Base-by-base conservation (phyloP, 1,140 invertebrate genomes). In the Drosophila guanche region DNA sequence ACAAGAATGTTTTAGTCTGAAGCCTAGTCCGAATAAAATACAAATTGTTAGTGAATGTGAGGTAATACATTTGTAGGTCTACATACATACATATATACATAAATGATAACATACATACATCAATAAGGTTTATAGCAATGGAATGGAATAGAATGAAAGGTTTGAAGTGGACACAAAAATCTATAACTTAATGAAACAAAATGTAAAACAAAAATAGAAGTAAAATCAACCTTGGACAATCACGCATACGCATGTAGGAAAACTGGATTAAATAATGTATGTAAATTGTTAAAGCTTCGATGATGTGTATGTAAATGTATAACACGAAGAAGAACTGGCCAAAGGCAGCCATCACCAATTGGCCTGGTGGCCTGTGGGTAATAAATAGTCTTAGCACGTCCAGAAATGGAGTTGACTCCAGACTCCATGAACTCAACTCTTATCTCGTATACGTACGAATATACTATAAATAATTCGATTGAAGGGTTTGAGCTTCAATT, bases 161-260 rank as follows among this genome's bases (percentile, higher is more conserved):
- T 48, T 33, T 37, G 55, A 59, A 61, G 51, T 56, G 56, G 61
- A 50, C 45, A 54, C 16, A 14, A 33, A 45, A 55, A 53, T 33
- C 57, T 54, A 53, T 62, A 67, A 59, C 12, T n/a, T 16, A 59
- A 71, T 51, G 20, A 47, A 52, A 66, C 53, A 40, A 54, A 52
- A 37, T 37, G 3, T 37, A 53, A 70, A 73, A 57, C 16, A 37
- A 63, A 76, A 65, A 50, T 23, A 74, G 47, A 60, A 29, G 33
- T 75, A 76, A 76, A 86, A 75, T 50, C 55, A 58, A 83, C 72
- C 83, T 70, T 88, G 78, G 83, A 88, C 83, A 88, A 88, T 88
- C 83, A 88, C 83, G 76, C 81, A 69, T 80, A 86, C 76, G 61
- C 54, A 84, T 79, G 69, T 67, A 70, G 54, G 69, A 73, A 46